A percentile compares a stretch with the other conserved stretches of the same genome.
Evolutionary conservation across 2,113 vertebrate genomes (phyloP).

Genomic region (Gobius niger): DNA sequence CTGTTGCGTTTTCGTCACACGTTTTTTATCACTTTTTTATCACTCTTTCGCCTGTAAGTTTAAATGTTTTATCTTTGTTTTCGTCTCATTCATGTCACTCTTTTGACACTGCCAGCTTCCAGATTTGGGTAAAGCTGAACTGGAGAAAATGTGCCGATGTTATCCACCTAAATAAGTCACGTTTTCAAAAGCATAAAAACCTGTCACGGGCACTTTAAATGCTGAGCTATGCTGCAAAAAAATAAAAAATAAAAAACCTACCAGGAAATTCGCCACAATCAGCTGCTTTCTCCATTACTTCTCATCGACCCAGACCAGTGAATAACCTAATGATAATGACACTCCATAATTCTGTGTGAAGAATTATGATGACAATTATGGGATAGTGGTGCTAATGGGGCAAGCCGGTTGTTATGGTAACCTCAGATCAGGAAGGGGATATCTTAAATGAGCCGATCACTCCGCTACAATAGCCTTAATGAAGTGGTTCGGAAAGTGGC

Average conservation of each 20-base stretch:
- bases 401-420: constrained; percentile 77
- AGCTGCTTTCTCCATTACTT: neutral
- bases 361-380: constrained; percentile 6
- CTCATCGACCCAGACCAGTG: constrained; percentile 1
- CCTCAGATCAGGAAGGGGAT: constrained; percentile 65
- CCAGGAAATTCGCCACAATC: neutral
- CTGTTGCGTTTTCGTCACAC: too few species aligned
- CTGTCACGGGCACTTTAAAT: neutral
- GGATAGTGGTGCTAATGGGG: constrained; percentile 49
- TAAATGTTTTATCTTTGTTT: too few species aligned
- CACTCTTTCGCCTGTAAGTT: too few species aligned
- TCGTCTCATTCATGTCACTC: too few species aligned
- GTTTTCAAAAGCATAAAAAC: too few species aligned
- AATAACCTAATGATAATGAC: constrained; percentile 6
- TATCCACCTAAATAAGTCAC: too few species aligned
- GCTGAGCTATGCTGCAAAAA: neutral
- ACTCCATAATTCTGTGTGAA: constrained; percentile 1
- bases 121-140: too few species aligned
- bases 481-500: constrained; percentile 30
- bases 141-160: too few species aligned
- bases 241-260: too few species aligned
- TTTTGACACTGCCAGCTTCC: too few species aligned
- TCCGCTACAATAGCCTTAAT: constrained; percentile 56
- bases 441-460: constrained; percentile 70
- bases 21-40: too few species aligned